Evolutionary conservation across 2,888 invertebrate species (phyloP), one percentile per base, ranked within the genome.

Genomic region (Onthophagus sagittarius): DNA sequence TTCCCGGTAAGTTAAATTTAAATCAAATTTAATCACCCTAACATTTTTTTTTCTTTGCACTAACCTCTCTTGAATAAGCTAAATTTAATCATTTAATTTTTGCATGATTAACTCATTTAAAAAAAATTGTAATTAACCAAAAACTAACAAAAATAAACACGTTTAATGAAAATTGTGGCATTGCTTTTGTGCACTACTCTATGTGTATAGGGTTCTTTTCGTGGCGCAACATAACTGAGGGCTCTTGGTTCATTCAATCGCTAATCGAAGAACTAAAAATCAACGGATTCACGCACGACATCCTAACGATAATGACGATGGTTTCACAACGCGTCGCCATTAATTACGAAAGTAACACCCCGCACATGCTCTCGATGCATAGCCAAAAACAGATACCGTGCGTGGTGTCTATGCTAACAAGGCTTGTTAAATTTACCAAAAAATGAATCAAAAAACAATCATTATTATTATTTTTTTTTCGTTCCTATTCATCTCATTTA

Each of bases 181-280:
- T 14, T 15, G 64, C 64, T 11, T 64, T 53, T 53, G 39, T 53
- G 39, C 39, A 53, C 39, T 11, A 53, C 7, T 67, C 15, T 71
- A 15, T 76, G 62, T 73, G 79, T 80, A 0, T 80, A 93, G 94
- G 97, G 72, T 96, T 91, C 84, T 98, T 92, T 86, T 96, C 97
- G 0, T 98, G 97, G 97, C 90, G 97, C 72, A 98, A 97, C 83
- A 95, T 32, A 32, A 67, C 67, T 0, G 67, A 67, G 31, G 98
- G 98, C 0, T 97, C 98, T 0, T 98, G 98, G 98, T 98, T 97
- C 82, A 93, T 98, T 87, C 97, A 98, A 85, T 93, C 97, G 0
- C 87, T 98, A 33, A 94, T 94, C 82, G 89, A 92, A 62, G 95
- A 96, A 80, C 84, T 98, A 70, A 89, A 91, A 74, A 89, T 90